Conservation (phyloP, 2,888 invertebrate genomes). For the Orthosia gracilis region DNA sequence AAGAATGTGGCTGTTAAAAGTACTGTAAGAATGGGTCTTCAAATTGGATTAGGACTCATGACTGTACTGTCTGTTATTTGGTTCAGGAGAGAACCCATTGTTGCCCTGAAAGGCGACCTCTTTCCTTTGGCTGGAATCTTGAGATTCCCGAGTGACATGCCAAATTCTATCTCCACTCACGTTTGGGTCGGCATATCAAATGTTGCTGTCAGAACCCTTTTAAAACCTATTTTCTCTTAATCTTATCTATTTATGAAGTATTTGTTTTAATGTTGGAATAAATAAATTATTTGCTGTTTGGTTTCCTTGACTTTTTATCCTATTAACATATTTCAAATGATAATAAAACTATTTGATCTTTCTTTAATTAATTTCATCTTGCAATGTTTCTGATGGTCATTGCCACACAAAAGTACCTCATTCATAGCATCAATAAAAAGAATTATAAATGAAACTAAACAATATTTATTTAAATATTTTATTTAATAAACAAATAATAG, state of each 20-base stretch:
- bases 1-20: slow-evolving; percentile 84
- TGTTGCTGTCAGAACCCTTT: slow-evolving; percentile 82
- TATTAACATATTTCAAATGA: background rate
- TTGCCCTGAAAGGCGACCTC: slow-evolving; percentile 82
- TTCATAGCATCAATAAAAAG: background rate
- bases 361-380: no score
- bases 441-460: slow-evolving; percentile 18
- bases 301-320: background rate
- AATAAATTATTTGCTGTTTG: slow-evolving; percentile 44
- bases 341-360: no score
- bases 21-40: slow-evolving; percentile 80
- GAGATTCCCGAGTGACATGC: slow-evolving; percentile 84
- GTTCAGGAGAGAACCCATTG: slow-evolving; percentile 86
- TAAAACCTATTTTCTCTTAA: slow-evolving; percentile 82
- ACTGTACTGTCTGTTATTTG: slow-evolving; percentile 84
- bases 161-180: slow-evolving; percentile 87
- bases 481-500: slow-evolving; percentile 87
- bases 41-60: slow-evolving; percentile 77
- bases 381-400: background rate
- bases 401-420: background rate
- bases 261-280: slow-evolving; percentile 30
- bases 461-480: slow-evolving; percentile 76
- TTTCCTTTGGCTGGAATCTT: slow-evolving; percentile 85
- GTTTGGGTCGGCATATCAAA: slow-evolving; percentile 88
- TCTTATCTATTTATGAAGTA: slow-evolving; percentile 29